A percentile compares a stretch with the other conserved stretches of the same genome.
Conservation (phyloP, 2,113 vertebrate genomes). For the Progne subis region DNA sequence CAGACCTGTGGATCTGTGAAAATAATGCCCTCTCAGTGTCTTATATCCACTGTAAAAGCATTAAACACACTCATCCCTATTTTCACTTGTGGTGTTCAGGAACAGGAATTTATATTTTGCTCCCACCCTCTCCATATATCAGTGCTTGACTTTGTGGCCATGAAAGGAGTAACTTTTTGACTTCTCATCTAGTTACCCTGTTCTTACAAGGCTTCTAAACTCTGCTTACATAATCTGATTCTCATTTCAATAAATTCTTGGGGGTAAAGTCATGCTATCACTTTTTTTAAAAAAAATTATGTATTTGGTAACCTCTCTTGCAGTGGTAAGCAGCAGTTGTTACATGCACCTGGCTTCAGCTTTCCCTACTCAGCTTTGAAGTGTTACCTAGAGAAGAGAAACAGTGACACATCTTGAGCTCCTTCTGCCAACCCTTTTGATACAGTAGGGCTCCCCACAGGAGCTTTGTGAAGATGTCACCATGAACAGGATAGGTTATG, state of each 20-base stretch:
- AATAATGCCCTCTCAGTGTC: not conserved
- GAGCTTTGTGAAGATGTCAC: not conserved
- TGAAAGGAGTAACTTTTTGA: not conserved
- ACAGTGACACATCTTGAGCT: not conserved
- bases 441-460: not conserved
- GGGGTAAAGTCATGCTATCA: not conserved
- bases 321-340: not conserved
- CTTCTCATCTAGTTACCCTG: not conserved
- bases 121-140: accelerated
- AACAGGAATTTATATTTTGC: not conserved
- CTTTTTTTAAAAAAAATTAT: not conserved
- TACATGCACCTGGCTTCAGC: not conserved
- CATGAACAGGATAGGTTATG: not conserved
- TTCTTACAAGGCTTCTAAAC: not conserved
- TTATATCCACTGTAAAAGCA: not conserved
- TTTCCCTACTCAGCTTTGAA: not conserved
- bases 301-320: not conserved
- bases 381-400: not conserved
- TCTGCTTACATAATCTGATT: not conserved
- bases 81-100: not conserved
- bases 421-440: not conserved
- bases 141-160: not conserved
- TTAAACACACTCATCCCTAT: not conserved
- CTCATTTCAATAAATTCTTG: not conserved
- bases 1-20: not conserved